These are phyloP conservation scores for Ginglymostoma cirratum DNA, from an alignment of 2,113 vertebrate genomes.

Conservation along the genomic window DNA sequence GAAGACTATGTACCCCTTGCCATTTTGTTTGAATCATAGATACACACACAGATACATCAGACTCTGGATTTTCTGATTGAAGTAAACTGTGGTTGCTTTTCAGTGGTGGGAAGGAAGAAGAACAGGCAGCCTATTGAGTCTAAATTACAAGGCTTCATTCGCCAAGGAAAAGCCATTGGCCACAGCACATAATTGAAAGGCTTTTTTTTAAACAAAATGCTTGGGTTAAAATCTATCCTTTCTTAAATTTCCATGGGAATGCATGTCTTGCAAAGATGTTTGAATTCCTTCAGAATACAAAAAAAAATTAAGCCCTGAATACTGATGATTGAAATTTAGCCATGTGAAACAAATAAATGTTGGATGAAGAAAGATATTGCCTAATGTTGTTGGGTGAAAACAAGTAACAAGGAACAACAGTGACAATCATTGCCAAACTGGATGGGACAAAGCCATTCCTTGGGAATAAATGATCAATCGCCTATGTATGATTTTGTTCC, in stretches of 20 bases:
- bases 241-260: background rate
- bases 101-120: conserved; percentile 23
- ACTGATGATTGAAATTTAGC: conserved; percentile 12
- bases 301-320: background rate
- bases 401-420: conserved; percentile 26
- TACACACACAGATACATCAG: background rate
- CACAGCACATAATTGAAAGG: background rate
- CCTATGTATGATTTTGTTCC: background rate
- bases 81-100: background rate
- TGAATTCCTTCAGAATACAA: conserved; percentile 20
- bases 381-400: background rate
- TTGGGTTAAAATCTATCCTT: background rate
- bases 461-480: conserved; percentile 13
- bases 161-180: background rate
- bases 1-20: background rate
- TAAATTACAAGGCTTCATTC: conserved; percentile 12
- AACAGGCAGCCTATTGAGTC: conserved; percentile 12
- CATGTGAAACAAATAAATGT: background rate
- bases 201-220: background rate
- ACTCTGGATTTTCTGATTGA: conserved; percentile 11
- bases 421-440: background rate
- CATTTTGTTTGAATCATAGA: conserved; percentile 15
- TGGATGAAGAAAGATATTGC: background rate
- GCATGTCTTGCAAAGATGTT: background rate
- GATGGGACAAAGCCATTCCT: background rate